These are phyloP conservation scores for Strigamia transsilvanica DNA, from an alignment of 2,888 invertebrate genomes.

Conservation along the genomic window DNA sequence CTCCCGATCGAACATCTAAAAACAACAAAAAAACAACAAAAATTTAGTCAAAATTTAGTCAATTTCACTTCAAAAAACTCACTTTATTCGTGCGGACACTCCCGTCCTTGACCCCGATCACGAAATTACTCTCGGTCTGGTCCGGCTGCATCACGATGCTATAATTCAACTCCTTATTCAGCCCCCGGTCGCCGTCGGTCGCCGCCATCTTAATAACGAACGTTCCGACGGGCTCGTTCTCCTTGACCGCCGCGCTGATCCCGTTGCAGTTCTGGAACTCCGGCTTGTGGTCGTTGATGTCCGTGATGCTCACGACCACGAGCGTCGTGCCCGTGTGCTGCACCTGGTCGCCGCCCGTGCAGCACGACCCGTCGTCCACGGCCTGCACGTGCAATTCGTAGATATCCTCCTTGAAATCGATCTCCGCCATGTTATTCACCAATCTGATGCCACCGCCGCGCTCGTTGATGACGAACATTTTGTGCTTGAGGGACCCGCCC, in stretches of 20 bases:
- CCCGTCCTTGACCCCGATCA: constrained; percentile 80
- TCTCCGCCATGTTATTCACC: neutral
- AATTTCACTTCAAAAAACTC: neutral
- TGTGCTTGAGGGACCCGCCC: neutral
- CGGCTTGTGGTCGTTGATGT: constrained; percentile 82
- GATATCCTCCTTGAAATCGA: constrained; percentile 56
- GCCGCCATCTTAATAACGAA: constrained; percentile 79
- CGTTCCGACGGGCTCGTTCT: constrained; percentile 77
- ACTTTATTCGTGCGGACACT: constrained; percentile 77
- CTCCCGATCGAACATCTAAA: constrained; percentile 83
- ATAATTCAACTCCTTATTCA: constrained; percentile 77
- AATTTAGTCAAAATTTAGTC: neutral
- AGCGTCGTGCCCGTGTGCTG: constrained; percentile 61
- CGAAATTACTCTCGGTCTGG: constrained; percentile 71
- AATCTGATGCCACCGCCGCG: constrained; percentile 58
- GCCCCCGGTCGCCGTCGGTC: constrained; percentile 74
- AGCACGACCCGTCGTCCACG: constrained; percentile 67
- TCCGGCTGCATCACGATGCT: constrained; percentile 81
- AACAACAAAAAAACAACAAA: neutral
- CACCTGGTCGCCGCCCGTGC: constrained; percentile 59
- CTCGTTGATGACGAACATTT: constrained; percentile 55
- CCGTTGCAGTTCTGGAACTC: constrained; percentile 82
- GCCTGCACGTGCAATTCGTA: constrained; percentile 66
- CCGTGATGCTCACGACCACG: constrained; percentile 64
- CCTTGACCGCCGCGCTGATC: constrained; percentile 82